These are phyloP conservation scores for Trididemnum miniatum DNA, from an alignment of 23 tunicate genomes.

Conservation along the genomic window DNA sequence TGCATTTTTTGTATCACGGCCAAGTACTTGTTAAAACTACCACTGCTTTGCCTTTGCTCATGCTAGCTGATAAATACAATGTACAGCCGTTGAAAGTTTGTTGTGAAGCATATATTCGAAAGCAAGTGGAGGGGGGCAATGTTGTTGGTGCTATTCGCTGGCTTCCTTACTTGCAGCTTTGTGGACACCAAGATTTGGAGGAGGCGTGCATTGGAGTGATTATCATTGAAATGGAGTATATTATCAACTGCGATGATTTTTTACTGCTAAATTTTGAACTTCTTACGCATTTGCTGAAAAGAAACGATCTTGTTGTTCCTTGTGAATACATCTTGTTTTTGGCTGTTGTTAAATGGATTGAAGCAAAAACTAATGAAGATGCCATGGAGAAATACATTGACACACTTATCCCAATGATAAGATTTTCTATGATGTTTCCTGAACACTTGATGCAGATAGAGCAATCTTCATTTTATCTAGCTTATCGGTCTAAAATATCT, in stretches of 20 bases:
- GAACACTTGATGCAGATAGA: constrained; percentile 72
- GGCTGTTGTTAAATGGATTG: constrained; percentile 70
- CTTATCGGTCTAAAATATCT: constrained; percentile 22
- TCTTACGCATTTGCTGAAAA: constrained; percentile 32
- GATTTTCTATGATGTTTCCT: constrained; percentile 90
- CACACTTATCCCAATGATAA: constrained; percentile 49
- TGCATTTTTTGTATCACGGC: constrained; percentile 80
- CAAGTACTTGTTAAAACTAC: constrained; percentile 49
- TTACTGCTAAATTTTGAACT: constrained; percentile 56
- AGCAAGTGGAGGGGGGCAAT: constrained; percentile 76
- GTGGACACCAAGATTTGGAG: constrained; percentile 74
- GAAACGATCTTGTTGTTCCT: constrained; percentile 79
- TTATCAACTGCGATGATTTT: constrained; percentile 60
- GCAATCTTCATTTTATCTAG: constrained; percentile 60
- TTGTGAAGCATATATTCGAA: constrained; percentile 64
- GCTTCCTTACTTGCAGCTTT: constrained; percentile 80
- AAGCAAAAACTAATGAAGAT: constrained; percentile 4
- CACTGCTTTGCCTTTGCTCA: constrained; percentile 81
- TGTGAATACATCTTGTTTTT: constrained; percentile 56
- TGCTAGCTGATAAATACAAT: constrained; percentile 94
- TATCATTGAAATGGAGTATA: constrained; percentile 67
- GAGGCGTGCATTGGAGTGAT: constrained; percentile 71
- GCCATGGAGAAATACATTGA: constrained; percentile 17
- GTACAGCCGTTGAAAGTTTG: constrained; percentile 66
- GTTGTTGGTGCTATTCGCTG: constrained; percentile 80